Evolutionary conservation across 2,888 invertebrate genomes (phyloP), one percentile per base, ranked within the genome.

Genomic region (Ophion ventricosus): DNA sequence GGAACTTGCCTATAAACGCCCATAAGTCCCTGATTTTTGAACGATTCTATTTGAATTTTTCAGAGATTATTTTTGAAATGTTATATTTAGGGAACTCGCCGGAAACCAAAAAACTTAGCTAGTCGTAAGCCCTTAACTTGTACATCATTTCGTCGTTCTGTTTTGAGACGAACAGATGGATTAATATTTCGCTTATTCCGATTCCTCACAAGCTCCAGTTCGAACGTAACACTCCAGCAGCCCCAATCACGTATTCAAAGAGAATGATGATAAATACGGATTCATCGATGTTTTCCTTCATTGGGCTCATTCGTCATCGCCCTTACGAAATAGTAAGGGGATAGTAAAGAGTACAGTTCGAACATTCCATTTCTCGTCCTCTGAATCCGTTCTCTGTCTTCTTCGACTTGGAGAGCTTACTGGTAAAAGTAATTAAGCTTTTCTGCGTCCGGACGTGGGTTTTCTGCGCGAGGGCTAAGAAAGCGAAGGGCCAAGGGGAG

Each of bases 401-500:
- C 26, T 43, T 26, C 70, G 63, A 49, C 64, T 23, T n/a, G 61
- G 8, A 20, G 23, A 20, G 23, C 56, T 43, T 20, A 69, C 67
- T 63, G 78, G 63, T 80, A 59, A 85, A 85, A 80, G 87, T 86
- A 87, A 87, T 87, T 88, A 87, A 87, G 84, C 86, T 83, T 82
- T 76, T 76, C 40, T 76, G 81, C 64, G 66, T 78, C 43, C 66
- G 57, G 57, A 76, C 57, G 25, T n/a, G 40, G 4, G 43, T 29
- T 59, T 43, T 75, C n/a, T 26, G 75, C 63, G 67, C 67, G 49
- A 77, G 57, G 76, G n/a, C 49, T 57, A 26, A 43, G 77, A 14
- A 49, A 40, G 59, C 20, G 54, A 43, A 26, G 56, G 35, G 40
- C 17, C 29, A 54, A 40, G 59, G 70, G 26, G 25, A 56, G 63